phyloP scores from a whole-genome alignment of 2,113 vertebrate species.

The Proteles cristata region DNA sequence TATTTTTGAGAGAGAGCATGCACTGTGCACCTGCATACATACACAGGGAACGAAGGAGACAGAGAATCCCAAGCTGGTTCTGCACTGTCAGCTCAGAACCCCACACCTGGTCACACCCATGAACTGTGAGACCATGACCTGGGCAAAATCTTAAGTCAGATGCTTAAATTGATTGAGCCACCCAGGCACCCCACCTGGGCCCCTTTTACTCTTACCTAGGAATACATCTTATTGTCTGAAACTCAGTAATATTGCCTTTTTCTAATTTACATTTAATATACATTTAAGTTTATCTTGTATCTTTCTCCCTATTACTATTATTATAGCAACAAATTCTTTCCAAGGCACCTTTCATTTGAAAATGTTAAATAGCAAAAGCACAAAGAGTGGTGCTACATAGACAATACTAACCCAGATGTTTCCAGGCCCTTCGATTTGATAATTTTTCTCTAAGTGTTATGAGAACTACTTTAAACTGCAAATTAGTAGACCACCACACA shows the following conservation, averaged over 20 bases:
- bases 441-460: neutral
- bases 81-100: too few relatives aligned
- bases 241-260: neutral
- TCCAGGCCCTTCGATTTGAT: neutral
- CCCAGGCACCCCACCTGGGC: too few relatives aligned
- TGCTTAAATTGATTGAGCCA: too few relatives aligned
- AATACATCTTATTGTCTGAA: neutral
- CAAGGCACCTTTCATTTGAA: neutral
- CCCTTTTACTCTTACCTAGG: neutral
- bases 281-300: neutral
- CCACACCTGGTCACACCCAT: too few relatives aligned
- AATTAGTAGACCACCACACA: neutral
- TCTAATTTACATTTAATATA: neutral
- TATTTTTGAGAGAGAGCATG: too few relatives aligned
- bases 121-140: too few relatives aligned
- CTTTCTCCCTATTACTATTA: neutral
- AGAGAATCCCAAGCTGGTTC: too few relatives aligned
- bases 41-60: too few relatives aligned
- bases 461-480: neutral
- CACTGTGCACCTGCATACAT: rapidly evolving
- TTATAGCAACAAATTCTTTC: neutral
- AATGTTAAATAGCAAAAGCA: neutral
- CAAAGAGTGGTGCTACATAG: neutral
- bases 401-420: neutral
- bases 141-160: too few relatives aligned